Percentiles rank a stretch among this genome's conserved stretches.
These are phyloP conservation scores for Stenopsyche tienmushanensis DNA, from an alignment of 1,140 invertebrate species.

Conservation along the genomic window DNA sequence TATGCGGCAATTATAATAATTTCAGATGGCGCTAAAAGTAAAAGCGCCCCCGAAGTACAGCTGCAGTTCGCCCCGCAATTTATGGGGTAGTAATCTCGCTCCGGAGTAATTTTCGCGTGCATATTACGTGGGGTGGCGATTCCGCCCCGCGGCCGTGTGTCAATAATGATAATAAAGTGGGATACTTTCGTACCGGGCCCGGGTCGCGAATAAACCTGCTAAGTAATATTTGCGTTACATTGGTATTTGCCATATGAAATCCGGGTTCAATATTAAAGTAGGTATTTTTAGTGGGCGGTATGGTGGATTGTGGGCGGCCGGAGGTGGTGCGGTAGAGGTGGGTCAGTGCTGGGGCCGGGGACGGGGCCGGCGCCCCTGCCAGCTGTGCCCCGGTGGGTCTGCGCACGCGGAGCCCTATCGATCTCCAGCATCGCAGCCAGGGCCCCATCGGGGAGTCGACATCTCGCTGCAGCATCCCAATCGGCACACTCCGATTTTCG, in stretches of 20 bases:
- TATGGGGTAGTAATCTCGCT: no score
- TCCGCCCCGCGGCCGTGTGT: background rate
- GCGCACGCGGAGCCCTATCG: constrained; percentile 16
- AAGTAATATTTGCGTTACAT: constrained; percentile 24
- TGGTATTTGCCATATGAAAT: constrained; percentile 14
- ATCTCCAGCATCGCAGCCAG: constrained; percentile 1
- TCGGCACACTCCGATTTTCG: background rate
- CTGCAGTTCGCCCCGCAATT: no score
- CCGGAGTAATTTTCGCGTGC: no score
- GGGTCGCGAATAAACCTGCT: background rate
- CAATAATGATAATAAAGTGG: no score
- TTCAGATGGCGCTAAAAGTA: no score
- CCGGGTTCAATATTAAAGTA: constrained; percentile 29
- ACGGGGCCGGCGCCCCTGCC: constrained; percentile 9
- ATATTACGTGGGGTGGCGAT: no score
- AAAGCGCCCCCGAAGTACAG: no score
- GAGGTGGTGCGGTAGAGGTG: constrained; percentile 5
- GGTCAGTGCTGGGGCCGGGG: constrained; percentile 21
- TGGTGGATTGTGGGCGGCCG: background rate
- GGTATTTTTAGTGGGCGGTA: constrained; percentile 24
- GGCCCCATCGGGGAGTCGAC: background rate
- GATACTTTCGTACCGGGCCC: no score
- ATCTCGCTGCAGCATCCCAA: no score
- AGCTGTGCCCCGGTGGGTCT: constrained; percentile 12
- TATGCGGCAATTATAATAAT: no score